Evolutionary conservation across 2,888 invertebrate species (phyloP).

Genomic region (Caenorhabditis doughertyi): DNA sequence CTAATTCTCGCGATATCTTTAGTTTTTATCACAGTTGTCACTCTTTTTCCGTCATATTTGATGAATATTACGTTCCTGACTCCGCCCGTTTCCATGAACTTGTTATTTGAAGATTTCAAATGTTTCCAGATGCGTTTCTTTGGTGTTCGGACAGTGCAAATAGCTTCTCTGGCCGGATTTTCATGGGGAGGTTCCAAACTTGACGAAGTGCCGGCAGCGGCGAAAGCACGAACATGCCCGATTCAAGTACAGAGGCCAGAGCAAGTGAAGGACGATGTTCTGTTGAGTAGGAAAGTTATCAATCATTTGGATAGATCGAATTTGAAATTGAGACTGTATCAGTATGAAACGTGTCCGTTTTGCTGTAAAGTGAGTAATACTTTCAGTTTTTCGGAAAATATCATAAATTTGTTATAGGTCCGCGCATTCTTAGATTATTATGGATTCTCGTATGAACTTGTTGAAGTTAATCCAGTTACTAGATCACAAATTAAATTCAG

Average conservation of each 20-base stretch:
- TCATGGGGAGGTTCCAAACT: slow-evolving; percentile 59
- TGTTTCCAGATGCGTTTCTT: slow-evolving; percentile 61
- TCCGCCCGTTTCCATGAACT: slow-evolving; percentile 34
- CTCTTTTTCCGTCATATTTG: background rate
- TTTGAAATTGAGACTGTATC: slow-evolving; percentile 92
- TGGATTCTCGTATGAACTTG: slow-evolving; percentile 94
- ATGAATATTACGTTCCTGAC: background rate
- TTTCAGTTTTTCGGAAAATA: background rate
- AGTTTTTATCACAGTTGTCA: slow-evolving; percentile 1
- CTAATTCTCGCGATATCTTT: slow-evolving; percentile 1
- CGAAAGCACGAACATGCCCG: slow-evolving; percentile 60
- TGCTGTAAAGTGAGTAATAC: slow-evolving; percentile 80
- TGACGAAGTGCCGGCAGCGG: slow-evolving; percentile 33
- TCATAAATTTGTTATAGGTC: slow-evolving; percentile 72
- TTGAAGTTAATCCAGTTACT: slow-evolving; percentile 97
- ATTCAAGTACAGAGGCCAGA: slow-evolving; percentile 70
- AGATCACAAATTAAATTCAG: slow-evolving; percentile 95
- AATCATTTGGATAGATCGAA: slow-evolving; percentile 78
- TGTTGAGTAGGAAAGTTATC: slow-evolving; percentile 74
- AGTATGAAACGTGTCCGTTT: slow-evolving; percentile 92
- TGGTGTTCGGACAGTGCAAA: slow-evolving; percentile 50
- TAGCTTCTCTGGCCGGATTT: slow-evolving; percentile 58
- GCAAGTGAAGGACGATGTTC: slow-evolving; percentile 65
- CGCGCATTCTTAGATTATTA: slow-evolving; percentile 93
- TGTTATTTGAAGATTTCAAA: no score